Conservation (phyloP, 1,140 invertebrate species). For the Anoplophora glabripennis region DNA sequence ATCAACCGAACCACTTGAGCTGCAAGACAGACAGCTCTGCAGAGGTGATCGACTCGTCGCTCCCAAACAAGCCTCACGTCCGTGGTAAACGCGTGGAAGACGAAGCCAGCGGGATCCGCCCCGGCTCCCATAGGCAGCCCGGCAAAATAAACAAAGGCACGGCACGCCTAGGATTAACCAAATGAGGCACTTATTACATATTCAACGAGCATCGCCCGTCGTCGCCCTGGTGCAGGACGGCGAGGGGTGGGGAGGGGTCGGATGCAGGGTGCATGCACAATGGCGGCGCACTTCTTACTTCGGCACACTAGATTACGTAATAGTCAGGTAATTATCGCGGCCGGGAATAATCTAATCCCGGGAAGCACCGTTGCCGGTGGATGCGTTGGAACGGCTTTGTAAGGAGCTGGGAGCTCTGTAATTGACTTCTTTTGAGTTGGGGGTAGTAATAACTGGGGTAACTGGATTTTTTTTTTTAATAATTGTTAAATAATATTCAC, state of each 20-base stretch:
- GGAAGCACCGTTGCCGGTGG: too few species aligned
- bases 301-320: conserved; percentile 2
- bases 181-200: conserved; percentile 22
- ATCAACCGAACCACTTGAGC: too few species aligned
- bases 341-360: conserved; percentile 1
- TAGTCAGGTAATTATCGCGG: conserved; percentile 10
- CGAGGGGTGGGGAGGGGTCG: neutral
- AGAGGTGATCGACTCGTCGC: neutral
- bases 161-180: conserved; percentile 9
- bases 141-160: neutral
- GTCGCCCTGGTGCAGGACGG: neutral
- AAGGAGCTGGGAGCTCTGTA: too few species aligned
- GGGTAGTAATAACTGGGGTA: too few species aligned
- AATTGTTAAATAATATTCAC: too few species aligned
- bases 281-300: conserved; percentile 1
- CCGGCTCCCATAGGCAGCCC: neutral
- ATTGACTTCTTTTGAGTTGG: too few species aligned
- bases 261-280: conserved; percentile 13
- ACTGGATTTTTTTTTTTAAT: too few species aligned
- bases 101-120: neutral
- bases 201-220: conserved; percentile 11
- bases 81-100: too few species aligned
- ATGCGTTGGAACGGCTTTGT: too few species aligned
- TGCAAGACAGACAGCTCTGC: too few species aligned
- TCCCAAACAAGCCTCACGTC: neutral